phyloP scores from a whole-genome alignment of 2,888 invertebrate genomes.

The Pandemis corylana region DNA sequence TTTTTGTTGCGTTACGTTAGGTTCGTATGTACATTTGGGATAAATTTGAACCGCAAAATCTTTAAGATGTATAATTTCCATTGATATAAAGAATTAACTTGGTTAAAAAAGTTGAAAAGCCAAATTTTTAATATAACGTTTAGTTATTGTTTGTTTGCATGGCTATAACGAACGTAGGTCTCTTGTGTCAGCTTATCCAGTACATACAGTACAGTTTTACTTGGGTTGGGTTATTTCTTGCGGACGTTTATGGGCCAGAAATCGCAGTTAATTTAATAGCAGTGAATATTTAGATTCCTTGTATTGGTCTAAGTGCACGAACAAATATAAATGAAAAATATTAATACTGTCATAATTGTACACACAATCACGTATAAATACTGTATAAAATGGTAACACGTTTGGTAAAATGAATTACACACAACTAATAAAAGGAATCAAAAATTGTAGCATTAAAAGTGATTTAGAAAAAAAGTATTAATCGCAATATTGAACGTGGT shows the following conservation, averaged over 20 bases:
- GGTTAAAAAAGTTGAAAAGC: no score
- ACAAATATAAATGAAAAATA: slow-evolving; percentile 56
- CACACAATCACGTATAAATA: slow-evolving; percentile 57
- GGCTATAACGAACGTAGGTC: neutral
- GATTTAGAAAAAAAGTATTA: neutral
- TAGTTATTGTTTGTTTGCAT: neutral
- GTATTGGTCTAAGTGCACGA: slow-evolving; percentile 54
- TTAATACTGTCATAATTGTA: slow-evolving; percentile 65
- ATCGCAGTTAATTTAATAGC: neutral
- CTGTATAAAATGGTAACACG: slow-evolving; percentile 65
- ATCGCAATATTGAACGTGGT: neutral
- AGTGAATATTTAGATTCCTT: slow-evolving; percentile 45
- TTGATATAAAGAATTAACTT: neutral
- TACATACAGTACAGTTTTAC: neutral
- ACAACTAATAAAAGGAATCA: slow-evolving; percentile 60
- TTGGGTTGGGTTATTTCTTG: neutral
- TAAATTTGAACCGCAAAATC: neutral
- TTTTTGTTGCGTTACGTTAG: no score
- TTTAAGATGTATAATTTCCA: neutral
- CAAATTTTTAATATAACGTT: neutral
- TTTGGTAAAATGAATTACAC: slow-evolving; percentile 62
- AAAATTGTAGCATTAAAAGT: slow-evolving; percentile 42
- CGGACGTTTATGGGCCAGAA: neutral
- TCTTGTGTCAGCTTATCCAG: neutral
- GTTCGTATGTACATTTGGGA: neutral